Evolutionary conservation across 2,797 vertebrate genomes (phyloP).

Genomic region (Eupleurogrammus muticus): DNA sequence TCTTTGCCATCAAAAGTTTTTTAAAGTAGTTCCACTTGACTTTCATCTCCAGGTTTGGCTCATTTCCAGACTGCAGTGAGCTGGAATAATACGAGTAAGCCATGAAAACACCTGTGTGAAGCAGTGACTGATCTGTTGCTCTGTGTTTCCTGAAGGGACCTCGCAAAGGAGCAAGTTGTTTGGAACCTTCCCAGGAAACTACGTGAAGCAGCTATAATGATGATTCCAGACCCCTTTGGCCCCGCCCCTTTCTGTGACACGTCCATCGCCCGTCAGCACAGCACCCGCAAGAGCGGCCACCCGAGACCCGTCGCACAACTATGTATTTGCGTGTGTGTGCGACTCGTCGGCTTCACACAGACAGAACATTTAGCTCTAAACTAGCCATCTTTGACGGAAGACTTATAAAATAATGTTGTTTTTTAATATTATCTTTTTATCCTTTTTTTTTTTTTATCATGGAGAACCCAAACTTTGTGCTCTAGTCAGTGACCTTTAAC

Average conservation of each 20-base stretch:
- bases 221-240: slow-evolving; percentile 73
- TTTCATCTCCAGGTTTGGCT: slow-evolving; percentile 13
- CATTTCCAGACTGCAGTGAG: neutral
- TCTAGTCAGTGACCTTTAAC: slow-evolving; percentile 65
- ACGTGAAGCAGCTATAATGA: slow-evolving; percentile 95
- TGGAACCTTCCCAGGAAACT: slow-evolving; percentile 99
- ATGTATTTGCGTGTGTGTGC: slow-evolving; percentile 54
- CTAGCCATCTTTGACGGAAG: slow-evolving; percentile 80
- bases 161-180: slow-evolving; percentile 97
- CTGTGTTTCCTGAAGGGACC: slow-evolving; percentile 87
- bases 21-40: neutral
- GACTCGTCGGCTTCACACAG: slow-evolving; percentile 70
- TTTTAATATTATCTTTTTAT: slow-evolving; percentile 72
- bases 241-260: slow-evolving; percentile 58
- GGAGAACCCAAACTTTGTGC: slow-evolving; percentile 57
- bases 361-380: slow-evolving; percentile 80
- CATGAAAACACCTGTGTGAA: neutral
- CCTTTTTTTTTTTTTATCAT: slow-evolving; percentile 75
- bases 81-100: neutral
- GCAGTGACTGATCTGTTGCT: slow-evolving; percentile 13
- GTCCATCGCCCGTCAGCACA: slow-evolving; percentile 55
- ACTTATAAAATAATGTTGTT: slow-evolving; percentile 62
- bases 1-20: neutral
- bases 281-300: slow-evolving; percentile 40
- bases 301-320: slow-evolving; percentile 42